Percentiles rank a stretch among this genome's conserved stretches.
phyloP scores from a whole-genome alignment of 2,113 vertebrate genomes.

The Toxotes chatareus region DNA sequence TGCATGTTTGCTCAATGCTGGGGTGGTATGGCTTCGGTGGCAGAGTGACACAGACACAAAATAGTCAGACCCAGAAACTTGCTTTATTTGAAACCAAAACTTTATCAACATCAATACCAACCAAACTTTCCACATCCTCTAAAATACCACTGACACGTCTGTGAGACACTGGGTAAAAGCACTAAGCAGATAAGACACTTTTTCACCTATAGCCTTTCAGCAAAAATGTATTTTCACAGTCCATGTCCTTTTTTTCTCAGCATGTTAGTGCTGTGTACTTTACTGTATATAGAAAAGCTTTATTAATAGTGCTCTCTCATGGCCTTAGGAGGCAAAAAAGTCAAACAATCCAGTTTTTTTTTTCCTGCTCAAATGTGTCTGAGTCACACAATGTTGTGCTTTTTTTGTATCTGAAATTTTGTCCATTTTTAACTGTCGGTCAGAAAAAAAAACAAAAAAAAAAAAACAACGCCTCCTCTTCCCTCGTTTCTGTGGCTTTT shows the following conservation, averaged over 20 bases:
- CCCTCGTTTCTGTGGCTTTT: slow-evolving; percentile 57
- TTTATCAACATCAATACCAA: neutral
- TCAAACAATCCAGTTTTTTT: slow-evolving; percentile 14
- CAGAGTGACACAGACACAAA: slow-evolving; percentile 1
- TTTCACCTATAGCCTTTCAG: neutral
- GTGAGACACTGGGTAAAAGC: neutral
- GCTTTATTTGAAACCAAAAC: slow-evolving; percentile 1
- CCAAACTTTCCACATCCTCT: neutral
- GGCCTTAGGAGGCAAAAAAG: neutral
- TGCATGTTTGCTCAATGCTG: neutral
- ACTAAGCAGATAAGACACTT: neutral
- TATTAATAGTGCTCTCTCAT: neutral
- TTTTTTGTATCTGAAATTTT: slow-evolving; percentile 38
- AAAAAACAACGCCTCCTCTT: slow-evolving; percentile 2
- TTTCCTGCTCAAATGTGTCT: slow-evolving; percentile 39
- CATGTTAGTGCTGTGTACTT: slow-evolving; percentile 16
- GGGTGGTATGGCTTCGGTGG: neutral
- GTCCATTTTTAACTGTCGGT: slow-evolving; percentile 34
- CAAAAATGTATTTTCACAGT: neutral
- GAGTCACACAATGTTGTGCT: slow-evolving; percentile 31
- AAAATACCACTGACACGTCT: neutral
- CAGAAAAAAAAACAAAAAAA: slow-evolving; percentile 18
- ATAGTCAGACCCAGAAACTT: neutral
- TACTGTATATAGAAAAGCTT: neutral
- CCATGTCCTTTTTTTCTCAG: neutral